Evolutionary conservation across 2,797 vertebrate genomes (phyloP).

Genomic region (Myotis daubentonii): DNA sequence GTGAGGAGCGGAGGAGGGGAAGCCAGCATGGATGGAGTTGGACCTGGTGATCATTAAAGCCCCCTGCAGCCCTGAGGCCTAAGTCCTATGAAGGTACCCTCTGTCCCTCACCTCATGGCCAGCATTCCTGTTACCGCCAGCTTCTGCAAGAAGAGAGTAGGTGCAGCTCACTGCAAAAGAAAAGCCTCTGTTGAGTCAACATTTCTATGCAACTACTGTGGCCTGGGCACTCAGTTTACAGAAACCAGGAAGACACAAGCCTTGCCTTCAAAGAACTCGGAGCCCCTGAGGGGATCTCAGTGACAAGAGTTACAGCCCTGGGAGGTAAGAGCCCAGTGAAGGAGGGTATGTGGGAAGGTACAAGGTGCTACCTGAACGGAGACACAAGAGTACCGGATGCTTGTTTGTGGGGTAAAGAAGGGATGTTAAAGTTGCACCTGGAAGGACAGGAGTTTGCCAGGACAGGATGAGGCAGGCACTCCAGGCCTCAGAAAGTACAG

Average conservation of each 20-base stretch:
- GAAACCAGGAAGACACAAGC: neutral
- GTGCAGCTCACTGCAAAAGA: neutral
- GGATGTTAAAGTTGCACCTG: neutral
- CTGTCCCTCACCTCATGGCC: neutral
- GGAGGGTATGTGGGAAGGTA: neutral
- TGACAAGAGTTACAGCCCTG: neutral
- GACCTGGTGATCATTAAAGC: neutral
- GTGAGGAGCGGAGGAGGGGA: neutral
- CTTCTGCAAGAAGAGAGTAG: neutral
- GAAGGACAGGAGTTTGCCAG: neutral
- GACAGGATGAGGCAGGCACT: neutral
- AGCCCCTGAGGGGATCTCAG: neutral
- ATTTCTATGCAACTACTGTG: neutral
- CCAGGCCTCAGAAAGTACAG: neutral
- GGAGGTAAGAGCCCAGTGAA: neutral
- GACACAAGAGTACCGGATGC: neutral
- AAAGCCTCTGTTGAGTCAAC: neutral
- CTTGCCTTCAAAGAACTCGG: neutral
- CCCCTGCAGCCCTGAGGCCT: neutral
- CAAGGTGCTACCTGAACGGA: neutral
- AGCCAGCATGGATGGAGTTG: neutral
- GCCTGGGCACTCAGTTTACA: fast-evolving
- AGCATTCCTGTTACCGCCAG: neutral
- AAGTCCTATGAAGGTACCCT: neutral
- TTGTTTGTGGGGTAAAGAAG: neutral